Conservation (phyloP, 2,888 invertebrate species). For the Chymomyza amoena region DNA sequence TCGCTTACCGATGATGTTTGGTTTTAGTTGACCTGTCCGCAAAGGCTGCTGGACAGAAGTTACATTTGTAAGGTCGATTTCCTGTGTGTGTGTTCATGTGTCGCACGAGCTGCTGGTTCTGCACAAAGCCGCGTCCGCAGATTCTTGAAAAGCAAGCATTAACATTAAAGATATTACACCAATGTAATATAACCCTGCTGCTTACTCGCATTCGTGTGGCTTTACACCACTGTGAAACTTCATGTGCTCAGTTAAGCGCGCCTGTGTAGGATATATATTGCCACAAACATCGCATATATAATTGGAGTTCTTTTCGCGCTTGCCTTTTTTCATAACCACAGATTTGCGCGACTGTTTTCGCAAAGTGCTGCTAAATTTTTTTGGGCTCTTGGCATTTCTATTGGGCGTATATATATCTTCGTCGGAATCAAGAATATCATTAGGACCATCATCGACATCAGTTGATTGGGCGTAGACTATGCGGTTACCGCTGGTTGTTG, state of each 20-base stretch:
- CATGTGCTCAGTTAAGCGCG: slow-evolving; percentile 77
- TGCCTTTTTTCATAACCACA: background rate
- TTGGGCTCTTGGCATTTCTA: background rate
- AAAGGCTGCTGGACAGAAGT: slow-evolving; percentile 77
- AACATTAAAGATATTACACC: background rate
- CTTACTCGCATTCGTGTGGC: slow-evolving; percentile 78
- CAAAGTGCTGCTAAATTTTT: slow-evolving; percentile 5
- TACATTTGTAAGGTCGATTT: slow-evolving; percentile 78
- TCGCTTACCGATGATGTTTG: slow-evolving; percentile 76
- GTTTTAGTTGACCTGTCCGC: slow-evolving; percentile 78
- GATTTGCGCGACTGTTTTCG: slow-evolving; percentile 47
- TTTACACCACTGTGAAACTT: slow-evolving; percentile 76
- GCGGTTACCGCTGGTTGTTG: background rate
- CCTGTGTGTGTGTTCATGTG: slow-evolving; percentile 79
- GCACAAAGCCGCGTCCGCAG: slow-evolving; percentile 77
- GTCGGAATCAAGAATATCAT: slow-evolving; percentile 43
- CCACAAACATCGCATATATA: slow-evolving; percentile 78
- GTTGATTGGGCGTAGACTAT: background rate
- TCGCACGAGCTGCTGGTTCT: slow-evolving; percentile 77
- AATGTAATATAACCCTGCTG: background rate
- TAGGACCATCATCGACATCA: slow-evolving; percentile 20
- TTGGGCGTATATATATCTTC: slow-evolving; percentile 28
- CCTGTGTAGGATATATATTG: slow-evolving; percentile 76
- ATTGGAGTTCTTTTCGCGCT: slow-evolving; percentile 56
- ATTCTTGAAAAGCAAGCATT: slow-evolving; percentile 57